Conservation (phyloP, 2,113 vertebrate species). For the Aix galericulata region DNA sequence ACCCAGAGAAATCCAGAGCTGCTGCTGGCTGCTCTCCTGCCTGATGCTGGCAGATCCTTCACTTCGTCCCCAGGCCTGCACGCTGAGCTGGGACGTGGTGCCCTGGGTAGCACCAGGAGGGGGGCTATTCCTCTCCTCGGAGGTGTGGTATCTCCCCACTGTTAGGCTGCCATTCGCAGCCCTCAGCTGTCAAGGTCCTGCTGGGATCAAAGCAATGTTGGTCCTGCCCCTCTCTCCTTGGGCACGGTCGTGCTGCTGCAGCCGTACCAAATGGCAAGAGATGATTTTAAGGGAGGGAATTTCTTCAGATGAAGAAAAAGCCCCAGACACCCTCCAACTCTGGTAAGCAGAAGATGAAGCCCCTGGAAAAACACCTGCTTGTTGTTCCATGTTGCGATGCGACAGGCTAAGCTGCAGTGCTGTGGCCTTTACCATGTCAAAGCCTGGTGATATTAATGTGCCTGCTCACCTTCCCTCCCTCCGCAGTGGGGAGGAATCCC, state of each 20-base stretch:
- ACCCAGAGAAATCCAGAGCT: not conserved
- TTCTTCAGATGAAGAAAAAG: not conserved
- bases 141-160: not conserved
- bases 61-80: not conserved
- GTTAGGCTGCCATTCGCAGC: not conserved
- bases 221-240: not conserved
- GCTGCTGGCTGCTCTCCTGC: not conserved
- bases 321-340: not conserved
- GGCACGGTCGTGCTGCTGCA: not conserved
- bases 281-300: not conserved
- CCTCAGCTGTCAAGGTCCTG: not conserved
- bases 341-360: not conserved
- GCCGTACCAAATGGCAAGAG: not conserved
- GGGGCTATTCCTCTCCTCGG: not conserved
- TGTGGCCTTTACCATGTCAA: not conserved
- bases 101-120: not conserved
- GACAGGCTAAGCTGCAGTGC: not conserved
- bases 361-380: not conserved
- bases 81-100: too few species aligned
- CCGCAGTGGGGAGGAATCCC: not conserved
- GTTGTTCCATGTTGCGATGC: too few species aligned
- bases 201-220: not conserved
- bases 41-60: not conserved
- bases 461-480: not conserved
- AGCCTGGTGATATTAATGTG: rapidly evolving